These are phyloP conservation scores for Synergus umbraculus DNA, from an alignment of 2,888 invertebrate species.

Conservation along the genomic window DNA sequence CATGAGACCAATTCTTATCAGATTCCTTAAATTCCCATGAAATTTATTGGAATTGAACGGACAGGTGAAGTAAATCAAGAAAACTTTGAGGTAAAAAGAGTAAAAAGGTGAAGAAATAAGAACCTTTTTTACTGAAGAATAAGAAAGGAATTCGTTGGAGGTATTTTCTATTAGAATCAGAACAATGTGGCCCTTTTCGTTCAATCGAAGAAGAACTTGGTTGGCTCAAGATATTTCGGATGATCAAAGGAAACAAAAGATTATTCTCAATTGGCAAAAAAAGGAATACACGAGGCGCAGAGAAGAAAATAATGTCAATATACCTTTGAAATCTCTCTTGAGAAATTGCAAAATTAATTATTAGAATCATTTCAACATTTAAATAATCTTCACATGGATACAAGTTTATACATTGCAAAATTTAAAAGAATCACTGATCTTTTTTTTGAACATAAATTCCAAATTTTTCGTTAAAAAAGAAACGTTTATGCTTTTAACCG, in stretches of 20 bases:
- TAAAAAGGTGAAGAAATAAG: background rate
- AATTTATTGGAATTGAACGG: background rate
- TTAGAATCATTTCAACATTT: background rate
- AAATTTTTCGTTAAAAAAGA: background rate
- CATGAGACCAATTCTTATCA: background rate
- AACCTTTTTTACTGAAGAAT: background rate
- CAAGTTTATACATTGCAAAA: background rate
- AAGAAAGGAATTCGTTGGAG: background rate
- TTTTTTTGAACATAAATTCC: background rate
- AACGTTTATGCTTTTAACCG: background rate
- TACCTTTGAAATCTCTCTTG: background rate
- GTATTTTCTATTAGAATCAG: constrained; percentile 1
- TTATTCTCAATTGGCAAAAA: background rate
- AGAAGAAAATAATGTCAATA: background rate
- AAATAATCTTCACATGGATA: background rate
- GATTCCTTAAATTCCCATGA: background rate
- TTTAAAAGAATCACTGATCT: background rate
- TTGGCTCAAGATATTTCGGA: constrained; percentile 2
- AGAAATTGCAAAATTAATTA: background rate
- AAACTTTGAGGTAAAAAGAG: background rate
- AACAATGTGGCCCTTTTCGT: background rate
- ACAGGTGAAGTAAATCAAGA: background rate
- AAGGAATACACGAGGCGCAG: background rate
- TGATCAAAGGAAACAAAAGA: background rate
- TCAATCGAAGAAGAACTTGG: background rate